A percentile compares a stretch with the other conserved stretches of the same genome.
These are phyloP conservation scores for Garrulus glandarius DNA, from an alignment of 2,797 vertebrate species.

Conservation along the genomic window DNA sequence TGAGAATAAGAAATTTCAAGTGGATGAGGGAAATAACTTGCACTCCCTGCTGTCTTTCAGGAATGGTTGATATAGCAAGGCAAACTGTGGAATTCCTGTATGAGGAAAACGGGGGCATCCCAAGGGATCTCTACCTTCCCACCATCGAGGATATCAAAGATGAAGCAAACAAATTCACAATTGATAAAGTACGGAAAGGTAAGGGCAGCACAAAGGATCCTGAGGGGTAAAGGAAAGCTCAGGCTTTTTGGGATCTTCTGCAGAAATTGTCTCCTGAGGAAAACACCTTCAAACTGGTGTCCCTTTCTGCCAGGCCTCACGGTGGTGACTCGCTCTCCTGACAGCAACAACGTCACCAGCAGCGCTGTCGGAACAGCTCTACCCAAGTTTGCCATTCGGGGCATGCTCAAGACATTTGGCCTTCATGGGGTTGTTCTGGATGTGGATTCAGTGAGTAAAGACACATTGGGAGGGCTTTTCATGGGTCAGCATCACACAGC, in stretches of 20 bases:
- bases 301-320: slow-evolving; percentile 83
- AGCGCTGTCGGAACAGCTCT: slow-evolving; percentile 90
- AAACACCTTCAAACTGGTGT: background rate
- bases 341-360: slow-evolving; percentile 92
- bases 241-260: background rate
- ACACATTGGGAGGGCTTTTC: background rate
- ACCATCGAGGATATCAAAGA: slow-evolving; percentile 99
- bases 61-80: slow-evolving; percentile 98
- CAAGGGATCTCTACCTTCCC: slow-evolving; percentile 95
- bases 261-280: background rate
- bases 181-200: slow-evolving; percentile 99
- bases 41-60: slow-evolving; percentile 64
- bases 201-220: background rate
- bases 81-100: slow-evolving; percentile 98
- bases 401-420: slow-evolving; percentile 97
- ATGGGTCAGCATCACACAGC: background rate
- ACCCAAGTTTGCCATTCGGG: slow-evolving; percentile 95
- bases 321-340: slow-evolving; percentile 93
- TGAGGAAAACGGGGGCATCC: slow-evolving; percentile 97
- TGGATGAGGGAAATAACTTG: background rate
- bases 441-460: slow-evolving; percentile 90
- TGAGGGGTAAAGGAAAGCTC: background rate
- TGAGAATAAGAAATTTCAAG: background rate
- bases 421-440: slow-evolving; percentile 95
- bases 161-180: slow-evolving; percentile 98